phyloP scores from a whole-genome alignment of 1,140 invertebrate genomes.

The Neuroterus valhalla region DNA sequence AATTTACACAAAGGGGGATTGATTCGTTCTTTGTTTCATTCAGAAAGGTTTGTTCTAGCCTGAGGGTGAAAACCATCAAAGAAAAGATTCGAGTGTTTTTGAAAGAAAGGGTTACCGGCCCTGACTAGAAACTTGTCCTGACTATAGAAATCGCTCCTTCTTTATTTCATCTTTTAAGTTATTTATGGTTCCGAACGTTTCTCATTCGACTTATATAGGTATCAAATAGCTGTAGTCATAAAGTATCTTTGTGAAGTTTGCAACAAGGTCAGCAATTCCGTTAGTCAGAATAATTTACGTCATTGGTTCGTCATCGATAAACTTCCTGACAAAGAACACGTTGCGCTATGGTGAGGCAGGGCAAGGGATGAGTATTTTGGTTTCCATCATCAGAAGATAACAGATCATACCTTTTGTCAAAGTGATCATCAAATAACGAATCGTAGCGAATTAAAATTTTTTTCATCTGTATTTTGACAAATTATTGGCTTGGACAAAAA shows the following conservation, averaged over 20 bases:
- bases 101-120: background rate
- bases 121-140: background rate
- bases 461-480: too few species aligned
- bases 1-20: constrained; percentile 5
- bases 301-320: constrained; percentile 31
- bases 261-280: background rate
- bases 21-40: constrained; percentile 13
- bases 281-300: background rate
- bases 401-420: background rate
- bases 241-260: background rate
- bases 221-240: constrained; percentile 7
- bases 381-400: background rate
- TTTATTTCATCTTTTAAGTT: background rate
- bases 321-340: constrained; percentile 39
- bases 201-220: background rate
- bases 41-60: background rate
- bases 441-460: too few species aligned
- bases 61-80: background rate
- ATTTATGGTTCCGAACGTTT: background rate
- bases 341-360: background rate
- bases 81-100: background rate
- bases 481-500: too few species aligned
- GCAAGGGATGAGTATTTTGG: background rate
- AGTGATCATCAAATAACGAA: too few species aligned
- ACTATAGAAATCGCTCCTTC: background rate